Percentiles rank a stretch among this genome's conserved stretches.
phyloP scores from a whole-genome alignment of 1,140 invertebrate genomes.

The Zaprionus capensis region DNA sequence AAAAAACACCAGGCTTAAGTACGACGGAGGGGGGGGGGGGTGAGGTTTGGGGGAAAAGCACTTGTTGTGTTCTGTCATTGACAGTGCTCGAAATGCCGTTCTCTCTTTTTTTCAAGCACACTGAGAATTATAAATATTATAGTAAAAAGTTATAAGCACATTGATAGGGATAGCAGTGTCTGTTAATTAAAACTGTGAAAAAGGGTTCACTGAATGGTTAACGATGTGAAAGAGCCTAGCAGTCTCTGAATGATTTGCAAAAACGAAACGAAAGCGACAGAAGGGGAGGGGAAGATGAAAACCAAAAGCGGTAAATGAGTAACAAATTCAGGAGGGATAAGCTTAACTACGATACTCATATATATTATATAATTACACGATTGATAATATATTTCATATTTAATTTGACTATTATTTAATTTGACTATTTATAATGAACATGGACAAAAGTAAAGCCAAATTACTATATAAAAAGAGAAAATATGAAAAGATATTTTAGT shows the following conservation, averaged over 20 bases:
- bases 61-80: constrained; percentile 19
- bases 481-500: no score
- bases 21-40: neutral
- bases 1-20: neutral
- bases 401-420: no score
- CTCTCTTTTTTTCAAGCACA: neutral
- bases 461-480: no score
- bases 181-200: constrained; percentile 3
- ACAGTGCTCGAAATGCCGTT: neutral
- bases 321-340: no score
- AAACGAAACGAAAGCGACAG: neutral
- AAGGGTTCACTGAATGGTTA: neutral
- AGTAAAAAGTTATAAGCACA: constrained; percentile 6
- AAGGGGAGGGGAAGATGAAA: neutral
- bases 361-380: no score
- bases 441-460: no score
- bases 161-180: neutral
- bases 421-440: no score
- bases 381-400: no score
- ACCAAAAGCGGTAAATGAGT: no score
- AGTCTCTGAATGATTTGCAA: neutral
- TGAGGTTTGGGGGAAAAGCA: neutral
- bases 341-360: no score
- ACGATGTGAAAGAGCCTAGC: neutral
- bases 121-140: neutral